Percentiles rank a stretch among this genome's conserved stretches.
These are phyloP conservation scores for Galago senegalensis DNA, from an alignment of 2,797 vertebrate species.

Conservation along the genomic window DNA sequence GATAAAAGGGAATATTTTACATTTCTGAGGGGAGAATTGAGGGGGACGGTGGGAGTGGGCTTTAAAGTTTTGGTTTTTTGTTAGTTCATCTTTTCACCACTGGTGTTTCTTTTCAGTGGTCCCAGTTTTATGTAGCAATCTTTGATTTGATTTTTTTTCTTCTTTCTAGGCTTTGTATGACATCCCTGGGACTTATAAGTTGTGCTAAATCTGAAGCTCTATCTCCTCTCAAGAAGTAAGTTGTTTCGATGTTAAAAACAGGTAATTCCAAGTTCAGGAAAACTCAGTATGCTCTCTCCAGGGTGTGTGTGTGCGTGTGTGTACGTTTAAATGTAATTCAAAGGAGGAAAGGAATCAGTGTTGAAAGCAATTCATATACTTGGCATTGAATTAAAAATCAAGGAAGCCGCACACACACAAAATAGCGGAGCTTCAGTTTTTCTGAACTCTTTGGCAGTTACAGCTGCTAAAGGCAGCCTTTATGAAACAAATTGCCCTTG, in stretches of 20 bases:
- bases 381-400: slow-evolving; percentile 27
- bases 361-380: neutral
- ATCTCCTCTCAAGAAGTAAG: neutral
- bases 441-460: neutral
- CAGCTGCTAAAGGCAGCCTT: slow-evolving; percentile 33
- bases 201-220: neutral
- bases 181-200: neutral
- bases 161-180: neutral
- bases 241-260: slow-evolving; percentile 53
- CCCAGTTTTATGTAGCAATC: neutral
- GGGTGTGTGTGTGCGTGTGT: neutral
- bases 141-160: neutral
- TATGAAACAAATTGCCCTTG: neutral
- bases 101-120: neutral
- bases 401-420: neutral
- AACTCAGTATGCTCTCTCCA: neutral
- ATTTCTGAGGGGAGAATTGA: neutral
- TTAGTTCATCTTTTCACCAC: neutral
- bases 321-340: neutral
- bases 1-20: neutral
- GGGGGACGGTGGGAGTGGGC: neutral
- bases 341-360: neutral
- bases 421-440: neutral
- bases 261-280: slow-evolving; percentile 28
- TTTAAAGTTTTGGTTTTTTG: neutral